Evolutionary conservation across 2,888 invertebrate genomes (phyloP), one percentile per base, ranked within the genome.

Genomic region (Leucophenga montana): DNA sequence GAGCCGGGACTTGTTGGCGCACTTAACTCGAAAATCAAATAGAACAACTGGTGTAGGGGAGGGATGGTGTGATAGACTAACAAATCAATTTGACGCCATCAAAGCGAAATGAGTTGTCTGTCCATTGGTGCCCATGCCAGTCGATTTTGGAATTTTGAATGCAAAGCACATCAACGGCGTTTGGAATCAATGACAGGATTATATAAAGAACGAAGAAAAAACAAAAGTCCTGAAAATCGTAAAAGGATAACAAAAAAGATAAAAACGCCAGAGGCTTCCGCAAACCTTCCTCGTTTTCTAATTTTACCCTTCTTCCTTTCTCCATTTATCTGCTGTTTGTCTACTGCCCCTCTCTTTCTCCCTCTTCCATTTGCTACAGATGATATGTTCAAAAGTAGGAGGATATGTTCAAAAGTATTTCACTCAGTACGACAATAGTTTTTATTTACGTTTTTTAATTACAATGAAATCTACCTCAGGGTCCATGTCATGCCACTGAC

Each of bases 41-140:
- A 73, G 18, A 33, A 6, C 33, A 16, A 18, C 9, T 39, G 14
- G 20, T 9, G 39, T 3, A 39, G 8, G 39, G 20, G 53, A 1
- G 6, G 20, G 53, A 31, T 4, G 14, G 9, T 71, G 64, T 70
- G 71, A 73, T 72, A 68, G 74, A 74, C 71, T 74, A 73, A 70
- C 70, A 78, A 83, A 83, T 83, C 81, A 80, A 83, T 80, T 81
- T 80, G 73, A 75, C 72, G 78, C 76, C 75, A 76, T 77, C 76
- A 76, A 74, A 75, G 73, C 75, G 66, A 82, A 83, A 83, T 80
- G 77, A 83, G 78, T 82, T 82, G 78, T 53, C 48, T 73, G 61
- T 61, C 61, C 20, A 1, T 18, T 11, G 8, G 11, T 11, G 3
- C 16, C 20, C 11, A 8, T 5, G 61, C n/a, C 61, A 22, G 22